Evolutionary conservation across 2,113 vertebrate genomes (phyloP).

Genomic region (Ptilorrhoa leucosticta): DNA sequence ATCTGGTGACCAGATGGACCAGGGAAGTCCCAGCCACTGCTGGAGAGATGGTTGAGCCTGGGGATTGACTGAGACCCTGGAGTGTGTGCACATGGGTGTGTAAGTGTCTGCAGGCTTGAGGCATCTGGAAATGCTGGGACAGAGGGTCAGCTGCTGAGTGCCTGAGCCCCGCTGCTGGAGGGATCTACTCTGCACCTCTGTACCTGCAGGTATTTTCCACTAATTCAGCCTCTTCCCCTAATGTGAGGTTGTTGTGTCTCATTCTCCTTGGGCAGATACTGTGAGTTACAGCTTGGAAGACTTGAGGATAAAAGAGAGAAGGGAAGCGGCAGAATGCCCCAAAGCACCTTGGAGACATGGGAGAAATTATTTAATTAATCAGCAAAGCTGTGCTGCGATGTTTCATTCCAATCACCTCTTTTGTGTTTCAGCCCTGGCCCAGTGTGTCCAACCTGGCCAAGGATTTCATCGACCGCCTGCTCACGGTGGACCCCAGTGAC

Average conservation of each 20-base stretch:
- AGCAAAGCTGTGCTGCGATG: neutral
- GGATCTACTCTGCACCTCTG: neutral
- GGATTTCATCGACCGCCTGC: slow-evolving; percentile 94
- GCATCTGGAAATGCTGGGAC: neutral
- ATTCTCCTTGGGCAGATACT: neutral
- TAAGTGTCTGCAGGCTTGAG: neutral
- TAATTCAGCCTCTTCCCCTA: neutral
- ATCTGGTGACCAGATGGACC: neutral
- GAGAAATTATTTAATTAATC: neutral
- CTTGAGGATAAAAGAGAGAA: neutral
- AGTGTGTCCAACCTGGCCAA: slow-evolving; percentile 97
- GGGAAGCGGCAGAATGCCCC: neutral
- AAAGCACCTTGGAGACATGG: neutral
- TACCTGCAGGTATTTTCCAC: neutral
- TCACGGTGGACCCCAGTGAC: slow-evolving; percentile 89
- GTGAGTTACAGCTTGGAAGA: neutral
- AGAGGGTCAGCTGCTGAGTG: neutral
- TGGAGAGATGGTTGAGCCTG: neutral
- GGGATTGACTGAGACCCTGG: neutral
- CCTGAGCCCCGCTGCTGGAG: neutral
- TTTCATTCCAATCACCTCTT: neutral
- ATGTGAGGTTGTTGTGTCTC: neutral
- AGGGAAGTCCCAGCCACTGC: neutral
- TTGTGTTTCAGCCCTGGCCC: slow-evolving; percentile 89
- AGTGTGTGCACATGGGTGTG: neutral